Percentiles rank a stretch among this genome's conserved stretches.
These are phyloP conservation scores for Pelvicachromis taeniatus DNA, from an alignment of 2,113 vertebrate genomes.

Conservation along the genomic window DNA sequence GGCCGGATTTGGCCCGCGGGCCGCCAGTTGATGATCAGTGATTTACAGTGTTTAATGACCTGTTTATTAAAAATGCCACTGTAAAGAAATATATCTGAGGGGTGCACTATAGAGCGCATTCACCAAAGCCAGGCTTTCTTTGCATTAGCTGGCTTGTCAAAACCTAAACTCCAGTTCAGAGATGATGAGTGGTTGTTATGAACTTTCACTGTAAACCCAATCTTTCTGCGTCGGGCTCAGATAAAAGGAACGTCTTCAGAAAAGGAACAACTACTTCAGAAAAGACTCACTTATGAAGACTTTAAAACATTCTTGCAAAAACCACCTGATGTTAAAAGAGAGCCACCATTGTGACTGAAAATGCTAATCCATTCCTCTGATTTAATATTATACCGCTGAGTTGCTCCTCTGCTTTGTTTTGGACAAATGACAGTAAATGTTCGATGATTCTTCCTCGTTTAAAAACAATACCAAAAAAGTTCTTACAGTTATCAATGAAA, in stretches of 20 bases:
- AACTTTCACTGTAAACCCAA: not conserved
- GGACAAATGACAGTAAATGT: not conserved
- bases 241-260: not conserved
- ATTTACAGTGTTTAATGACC: fast-evolving
- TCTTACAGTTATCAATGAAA: not conserved
- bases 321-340: not conserved
- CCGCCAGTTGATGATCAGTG: too few relatives aligned
- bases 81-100: not conserved
- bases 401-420: not conserved
- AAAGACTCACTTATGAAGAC: not conserved
- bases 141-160: not conserved
- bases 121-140: not conserved
- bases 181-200: not conserved
- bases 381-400: not conserved
- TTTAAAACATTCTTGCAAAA: not conserved
- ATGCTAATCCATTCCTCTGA: not conserved
- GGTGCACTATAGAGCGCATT: not conserved
- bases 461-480: not conserved
- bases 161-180: not conserved
- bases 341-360: not conserved
- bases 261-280: not conserved
- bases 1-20: too few relatives aligned
- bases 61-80: not conserved
- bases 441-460: fast-evolving
- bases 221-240: not conserved